Base-by-base conservation (phyloP, 2,888 invertebrate species). In the Anagyrus pseudococci region DNA sequence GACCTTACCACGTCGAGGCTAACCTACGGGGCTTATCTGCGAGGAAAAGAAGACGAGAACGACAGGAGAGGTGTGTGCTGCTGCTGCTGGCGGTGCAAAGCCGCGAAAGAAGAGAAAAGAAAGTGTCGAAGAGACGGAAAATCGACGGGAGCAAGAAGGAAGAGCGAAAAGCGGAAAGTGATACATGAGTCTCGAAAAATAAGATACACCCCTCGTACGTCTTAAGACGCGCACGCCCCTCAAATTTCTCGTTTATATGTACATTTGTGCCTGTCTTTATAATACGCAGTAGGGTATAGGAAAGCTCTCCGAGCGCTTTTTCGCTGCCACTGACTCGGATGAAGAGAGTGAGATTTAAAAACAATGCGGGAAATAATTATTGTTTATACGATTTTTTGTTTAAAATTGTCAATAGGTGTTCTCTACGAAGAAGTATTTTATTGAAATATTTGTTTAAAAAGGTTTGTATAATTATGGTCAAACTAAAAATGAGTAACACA, bases 1-100 rank as follows among this genome's bases (percentile, higher is more conserved):
- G 50, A 58, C 59, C 63, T 67, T 60, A 53, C 50, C 62, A 41
- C 63, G 46, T 59, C 50, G 64, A 46, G 29, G 29, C 66, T 66
- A 66, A 68, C 68, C 66, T 49, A 55, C 49, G 29, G 64, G 48
- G 69, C 67, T 70, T 69, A 70, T 70, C 69, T 67, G 44, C n/a
- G 29, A 29, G 54, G 61, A 62, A 40, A 48, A 37, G 47, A 46
- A 26, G 29, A 46, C 15, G 46, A 44, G 25, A 43, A 58, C 47
- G 59, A 63, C 66, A 57, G 29, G 29, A 7, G 29, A 29, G 10
- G 29, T 29, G 29, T 29, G 57, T 43, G 46, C 59, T 49, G 57
- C 22, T 46, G 44, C 54, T 20, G 54, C 10, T 26, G 22, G 23
- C 56, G 37, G 37, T 41, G 47, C 40, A 44, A 62, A 53, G 26